These are phyloP conservation scores for Zenarchopterus dispar DNA, from an alignment of 2,797 vertebrate species.

Conservation along the genomic window DNA sequence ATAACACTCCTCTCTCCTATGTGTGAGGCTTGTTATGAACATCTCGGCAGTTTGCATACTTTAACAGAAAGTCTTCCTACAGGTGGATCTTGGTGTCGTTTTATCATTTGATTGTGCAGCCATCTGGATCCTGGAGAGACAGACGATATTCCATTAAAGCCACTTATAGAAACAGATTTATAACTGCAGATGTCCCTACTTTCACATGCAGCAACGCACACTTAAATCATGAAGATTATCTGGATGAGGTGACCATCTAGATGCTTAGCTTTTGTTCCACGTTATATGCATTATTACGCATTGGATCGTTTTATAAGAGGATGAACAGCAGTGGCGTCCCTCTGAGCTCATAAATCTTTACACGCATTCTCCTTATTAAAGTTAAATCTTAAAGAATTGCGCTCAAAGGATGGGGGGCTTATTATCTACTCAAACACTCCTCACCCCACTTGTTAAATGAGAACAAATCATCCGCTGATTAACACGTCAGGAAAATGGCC, in stretches of 20 bases:
- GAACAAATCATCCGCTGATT: slow-evolving; percentile 74
- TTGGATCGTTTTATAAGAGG: slow-evolving; percentile 9
- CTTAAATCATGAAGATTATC: background rate
- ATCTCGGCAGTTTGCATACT: slow-evolving; percentile 29
- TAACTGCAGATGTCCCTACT: slow-evolving; percentile 3
- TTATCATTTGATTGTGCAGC: slow-evolving; percentile 46
- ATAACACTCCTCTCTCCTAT: slow-evolving; percentile 27
- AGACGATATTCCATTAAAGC: too few species aligned
- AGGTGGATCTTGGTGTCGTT: slow-evolving; percentile 39
- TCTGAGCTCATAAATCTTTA: slow-evolving; percentile 31
- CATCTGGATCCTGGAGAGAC: slow-evolving; percentile 38
- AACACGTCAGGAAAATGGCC: slow-evolving; percentile 64
- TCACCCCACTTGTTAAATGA: slow-evolving; percentile 59
- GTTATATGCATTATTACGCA: slow-evolving; percentile 1
- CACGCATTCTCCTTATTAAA: slow-evolving; percentile 51
- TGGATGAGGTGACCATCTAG: background rate
- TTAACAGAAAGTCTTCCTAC: slow-evolving; percentile 30
- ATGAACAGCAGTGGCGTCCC: slow-evolving; percentile 13
- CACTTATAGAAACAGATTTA: background rate
- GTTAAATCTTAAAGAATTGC: slow-evolving; percentile 36
- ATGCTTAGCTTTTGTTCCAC: background rate
- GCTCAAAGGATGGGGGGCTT: slow-evolving; percentile 41
- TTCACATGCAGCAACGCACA: background rate
- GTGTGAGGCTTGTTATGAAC: slow-evolving; percentile 25
- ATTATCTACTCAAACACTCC: slow-evolving; percentile 54